Conservation (phyloP, 2,797 vertebrate genomes). For the Mus caroli region DNA sequence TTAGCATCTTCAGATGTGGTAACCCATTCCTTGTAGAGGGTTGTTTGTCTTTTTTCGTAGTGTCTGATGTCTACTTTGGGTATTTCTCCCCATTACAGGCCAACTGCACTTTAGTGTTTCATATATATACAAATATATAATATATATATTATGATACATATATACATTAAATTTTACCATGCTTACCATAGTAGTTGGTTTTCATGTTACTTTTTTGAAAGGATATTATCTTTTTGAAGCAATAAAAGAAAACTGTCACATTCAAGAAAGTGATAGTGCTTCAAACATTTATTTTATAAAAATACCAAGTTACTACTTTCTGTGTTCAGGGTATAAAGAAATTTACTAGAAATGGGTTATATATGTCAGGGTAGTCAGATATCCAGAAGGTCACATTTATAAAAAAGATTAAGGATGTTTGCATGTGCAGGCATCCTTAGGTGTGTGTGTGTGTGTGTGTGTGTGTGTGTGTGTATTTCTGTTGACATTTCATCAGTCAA, state of each 20-base stretch:
- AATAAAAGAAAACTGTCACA: background rate
- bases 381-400: background rate
- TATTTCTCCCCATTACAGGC: background rate
- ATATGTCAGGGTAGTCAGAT: background rate
- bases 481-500: background rate
- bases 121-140: background rate
- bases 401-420: background rate
- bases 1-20: background rate
- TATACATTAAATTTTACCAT: background rate
- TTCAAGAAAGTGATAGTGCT: constrained; percentile 15
- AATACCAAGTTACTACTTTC: background rate
- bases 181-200: background rate
- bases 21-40: background rate
- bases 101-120: background rate
- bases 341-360: constrained; percentile 4
- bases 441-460: background rate
- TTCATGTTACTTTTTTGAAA: background rate
- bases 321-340: background rate
- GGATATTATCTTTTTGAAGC: background rate
- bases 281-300: background rate
- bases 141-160: background rate
- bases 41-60: background rate
- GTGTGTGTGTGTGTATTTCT: background rate
- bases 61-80: background rate
- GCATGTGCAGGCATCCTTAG: background rate